Percentiles rank a stretch among this genome's conserved stretches.
These are phyloP conservation scores for Paguma larvata DNA, from an alignment of 2,797 vertebrate genomes.

Conservation along the genomic window DNA sequence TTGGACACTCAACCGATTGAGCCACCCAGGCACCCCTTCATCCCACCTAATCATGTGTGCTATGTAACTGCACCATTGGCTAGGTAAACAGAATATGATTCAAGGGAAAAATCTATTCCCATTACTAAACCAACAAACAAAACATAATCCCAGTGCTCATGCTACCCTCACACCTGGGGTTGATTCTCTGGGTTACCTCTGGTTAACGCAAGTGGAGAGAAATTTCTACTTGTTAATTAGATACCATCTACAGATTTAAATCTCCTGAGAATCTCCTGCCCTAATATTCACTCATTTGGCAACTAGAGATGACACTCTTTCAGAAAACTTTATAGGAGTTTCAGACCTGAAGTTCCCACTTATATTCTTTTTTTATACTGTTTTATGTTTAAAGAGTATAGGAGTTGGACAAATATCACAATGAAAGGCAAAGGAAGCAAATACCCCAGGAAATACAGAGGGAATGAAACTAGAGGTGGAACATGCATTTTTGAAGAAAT, in stretches of 20 bases:
- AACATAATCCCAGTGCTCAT: not conserved
- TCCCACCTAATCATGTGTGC: not conserved
- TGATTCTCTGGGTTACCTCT: not conserved
- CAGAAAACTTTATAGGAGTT: not conserved
- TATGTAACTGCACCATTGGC: not conserved
- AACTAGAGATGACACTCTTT: not conserved
- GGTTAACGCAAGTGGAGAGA: not conserved
- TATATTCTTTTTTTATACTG: not conserved
- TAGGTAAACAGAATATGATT: not conserved
- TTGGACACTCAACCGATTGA: too few species aligned
- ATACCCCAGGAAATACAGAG: not conserved
- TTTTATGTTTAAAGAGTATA: not conserved
- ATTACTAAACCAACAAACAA: not conserved
- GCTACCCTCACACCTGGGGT: not conserved
- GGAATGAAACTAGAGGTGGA: not conserved
- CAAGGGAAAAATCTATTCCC: not conserved
- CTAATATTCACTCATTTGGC: not conserved
- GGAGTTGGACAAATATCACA: not conserved
- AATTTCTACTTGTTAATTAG: not conserved
- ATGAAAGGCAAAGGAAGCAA: slow-evolving; percentile 14
- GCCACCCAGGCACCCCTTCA: too few species aligned
- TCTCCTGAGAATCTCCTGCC: not conserved
- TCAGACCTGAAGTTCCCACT: not conserved
- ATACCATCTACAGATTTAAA: not conserved
- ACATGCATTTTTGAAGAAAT: not conserved